A percentile compares a stretch with the other conserved stretches of the same genome.
Evolutionary conservation across 1,140 invertebrate species (phyloP).

Genomic region (Drosophila bocki): DNA sequence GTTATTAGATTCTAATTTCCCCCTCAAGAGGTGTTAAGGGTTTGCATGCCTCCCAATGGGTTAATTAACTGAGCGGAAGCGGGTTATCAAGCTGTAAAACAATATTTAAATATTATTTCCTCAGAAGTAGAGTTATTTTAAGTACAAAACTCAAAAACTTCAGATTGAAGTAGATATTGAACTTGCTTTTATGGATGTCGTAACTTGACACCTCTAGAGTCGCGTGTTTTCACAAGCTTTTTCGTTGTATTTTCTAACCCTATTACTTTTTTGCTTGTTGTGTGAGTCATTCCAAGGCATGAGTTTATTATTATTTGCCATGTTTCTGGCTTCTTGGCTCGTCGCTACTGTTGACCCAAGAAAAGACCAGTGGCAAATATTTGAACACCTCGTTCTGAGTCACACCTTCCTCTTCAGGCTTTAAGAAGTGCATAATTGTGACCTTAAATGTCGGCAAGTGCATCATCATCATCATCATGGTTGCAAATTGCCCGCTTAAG

Average conservation of each 20-base stretch:
- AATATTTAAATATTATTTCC: neutral
- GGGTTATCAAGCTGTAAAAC: neutral
- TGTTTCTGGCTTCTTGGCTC: slow-evolving; percentile 4
- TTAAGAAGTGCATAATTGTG: slow-evolving; percentile 17
- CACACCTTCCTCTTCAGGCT: slow-evolving; percentile 4
- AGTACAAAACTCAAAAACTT: neutral
- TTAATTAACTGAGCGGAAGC: slow-evolving; percentile 47
- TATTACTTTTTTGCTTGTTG: slow-evolving; percentile 33
- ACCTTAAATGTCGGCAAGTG: slow-evolving; percentile 22
- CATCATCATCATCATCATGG: slow-evolving; percentile 25
- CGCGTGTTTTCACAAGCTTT: slow-evolving; percentile 25
- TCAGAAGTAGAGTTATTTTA: neutral
- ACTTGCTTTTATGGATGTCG: slow-evolving; percentile 4
- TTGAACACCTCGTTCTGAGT: slow-evolving; percentile 10
- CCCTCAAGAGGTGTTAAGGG: slow-evolving; percentile 46
- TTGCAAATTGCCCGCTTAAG: slow-evolving; percentile 49
- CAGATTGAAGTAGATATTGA: neutral
- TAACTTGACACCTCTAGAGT: slow-evolving; percentile 24
- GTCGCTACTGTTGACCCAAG: slow-evolving; percentile 15
- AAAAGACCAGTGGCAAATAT: slow-evolving; percentile 11
- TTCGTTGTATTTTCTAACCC: slow-evolving; percentile 4
- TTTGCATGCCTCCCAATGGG: slow-evolving; percentile 18
- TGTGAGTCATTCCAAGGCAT: slow-evolving; percentile 11
- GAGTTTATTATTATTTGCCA: slow-evolving; percentile 29
- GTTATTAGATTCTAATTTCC: slow-evolving; percentile 77